These are phyloP conservation scores for Eptesicus fuscus DNA, from an alignment of 2,113 vertebrate genomes.

Conservation along the genomic window DNA sequence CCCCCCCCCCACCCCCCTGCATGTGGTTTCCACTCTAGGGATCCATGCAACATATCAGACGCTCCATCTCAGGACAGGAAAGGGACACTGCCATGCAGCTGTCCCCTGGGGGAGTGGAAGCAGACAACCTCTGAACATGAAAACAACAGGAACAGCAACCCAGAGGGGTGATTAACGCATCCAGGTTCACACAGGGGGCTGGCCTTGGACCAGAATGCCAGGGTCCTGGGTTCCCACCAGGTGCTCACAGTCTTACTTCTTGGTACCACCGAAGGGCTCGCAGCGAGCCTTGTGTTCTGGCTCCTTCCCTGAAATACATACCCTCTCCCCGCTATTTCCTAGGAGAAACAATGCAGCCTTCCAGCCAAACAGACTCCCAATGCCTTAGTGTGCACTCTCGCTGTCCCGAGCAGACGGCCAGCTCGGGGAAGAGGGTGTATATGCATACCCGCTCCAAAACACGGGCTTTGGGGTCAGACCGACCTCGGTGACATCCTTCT, in stretches of 20 bases:
- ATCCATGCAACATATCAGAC: neutral
- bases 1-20: accelerated
- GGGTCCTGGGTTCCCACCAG: neutral
- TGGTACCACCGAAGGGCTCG: neutral
- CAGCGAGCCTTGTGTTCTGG: neutral
- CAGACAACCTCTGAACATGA: neutral
- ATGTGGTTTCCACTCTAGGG: neutral
- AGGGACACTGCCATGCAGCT: neutral
- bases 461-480: neutral
- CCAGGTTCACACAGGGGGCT: neutral
- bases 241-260: neutral
- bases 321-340: neutral
- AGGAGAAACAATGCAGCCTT: neutral
- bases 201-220: neutral
- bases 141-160: neutral
- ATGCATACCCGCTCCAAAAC: neutral
- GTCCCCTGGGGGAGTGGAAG: neutral
- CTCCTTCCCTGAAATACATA: neutral
- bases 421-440: neutral
- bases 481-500: neutral
- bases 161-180: neutral
- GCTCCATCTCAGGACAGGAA: neutral
- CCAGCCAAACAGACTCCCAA: neutral
- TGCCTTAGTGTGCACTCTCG: neutral
- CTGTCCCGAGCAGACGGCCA: neutral